These are phyloP conservation scores for Oryzias celebensis DNA, from an alignment of 2,113 vertebrate species.

Conservation along the genomic window DNA sequence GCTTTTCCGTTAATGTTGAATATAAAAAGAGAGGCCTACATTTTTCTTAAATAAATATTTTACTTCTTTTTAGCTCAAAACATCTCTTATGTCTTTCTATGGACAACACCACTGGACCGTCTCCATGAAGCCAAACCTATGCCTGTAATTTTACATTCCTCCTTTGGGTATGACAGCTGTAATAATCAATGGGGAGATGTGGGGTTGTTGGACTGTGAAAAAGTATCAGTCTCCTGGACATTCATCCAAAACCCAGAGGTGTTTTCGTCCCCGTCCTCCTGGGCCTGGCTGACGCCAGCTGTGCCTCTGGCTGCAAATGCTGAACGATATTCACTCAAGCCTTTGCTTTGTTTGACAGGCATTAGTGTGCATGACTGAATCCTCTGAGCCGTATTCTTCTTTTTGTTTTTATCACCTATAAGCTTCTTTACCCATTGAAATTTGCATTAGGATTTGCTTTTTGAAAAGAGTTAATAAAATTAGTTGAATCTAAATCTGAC, in stretches of 20 bases:
- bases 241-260: constrained; percentile 19
- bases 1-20: no score
- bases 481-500: neutral
- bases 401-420: neutral
- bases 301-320: constrained; percentile 28
- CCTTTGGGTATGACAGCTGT: neutral
- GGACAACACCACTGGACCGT: no score
- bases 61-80: no score
- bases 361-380: neutral
- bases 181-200: neutral
- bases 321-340: constrained; percentile 11
- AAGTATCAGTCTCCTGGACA: constrained; percentile 7
- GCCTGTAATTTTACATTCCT: no score
- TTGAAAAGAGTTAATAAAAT: neutral
- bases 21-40: no score
- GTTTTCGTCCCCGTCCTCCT: constrained; percentile 15
- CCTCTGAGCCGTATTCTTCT: neutral
- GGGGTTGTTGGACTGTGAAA: neutral
- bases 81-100: no score
- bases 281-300: constrained; percentile 38
- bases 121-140: no score
- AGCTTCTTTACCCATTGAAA: neutral
- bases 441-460: neutral
- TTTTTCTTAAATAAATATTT: no score
- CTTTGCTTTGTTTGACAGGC: constrained; percentile 17